A percentile compares a stretch with the other conserved stretches of the same genome.
phyloP scores from a whole-genome alignment of 2,113 vertebrate genomes.

The Lepus europaeus region DNA sequence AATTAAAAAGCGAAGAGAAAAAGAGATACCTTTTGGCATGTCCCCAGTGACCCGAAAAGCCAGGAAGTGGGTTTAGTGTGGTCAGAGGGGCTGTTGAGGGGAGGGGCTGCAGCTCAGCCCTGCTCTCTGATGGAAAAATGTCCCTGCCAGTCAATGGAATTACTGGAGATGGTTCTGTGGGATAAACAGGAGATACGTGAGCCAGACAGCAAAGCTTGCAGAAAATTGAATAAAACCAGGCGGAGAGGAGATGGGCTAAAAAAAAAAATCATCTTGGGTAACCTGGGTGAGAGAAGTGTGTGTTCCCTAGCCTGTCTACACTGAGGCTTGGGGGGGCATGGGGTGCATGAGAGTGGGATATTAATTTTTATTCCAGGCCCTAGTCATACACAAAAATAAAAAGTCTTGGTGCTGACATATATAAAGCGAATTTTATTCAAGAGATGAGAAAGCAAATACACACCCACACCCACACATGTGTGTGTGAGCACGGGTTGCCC shows the following conservation, averaged over 20 bases:
- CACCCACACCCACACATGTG: too few species aligned
- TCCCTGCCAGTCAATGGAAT: slow-evolving; percentile 74
- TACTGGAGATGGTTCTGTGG: slow-evolving; percentile 75
- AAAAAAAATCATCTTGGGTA: slow-evolving; percentile 54
- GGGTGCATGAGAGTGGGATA: too few species aligned
- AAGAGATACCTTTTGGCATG: slow-evolving; percentile 45
- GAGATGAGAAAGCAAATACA: too few species aligned
- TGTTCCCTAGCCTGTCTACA: neutral
- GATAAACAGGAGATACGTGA: slow-evolving; percentile 86
- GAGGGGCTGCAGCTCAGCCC: slow-evolving; percentile 64
- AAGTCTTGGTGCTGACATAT: too few species aligned
- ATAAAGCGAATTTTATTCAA: too few species aligned
- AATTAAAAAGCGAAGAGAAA: slow-evolving; percentile 49
- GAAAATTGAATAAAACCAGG: slow-evolving; percentile 87
- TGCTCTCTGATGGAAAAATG: slow-evolving; percentile 57
- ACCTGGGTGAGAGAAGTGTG: slow-evolving; percentile 66
- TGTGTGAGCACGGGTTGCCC: too few species aligned
- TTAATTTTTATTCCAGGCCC: too few species aligned
- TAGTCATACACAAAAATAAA: too few species aligned
- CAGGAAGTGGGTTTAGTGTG: neutral
- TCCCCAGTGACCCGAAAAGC: slow-evolving; percentile 55
- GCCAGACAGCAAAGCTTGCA: slow-evolving; percentile 78
- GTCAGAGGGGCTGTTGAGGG: neutral
- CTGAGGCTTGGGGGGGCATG: too few species aligned
- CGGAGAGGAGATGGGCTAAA: slow-evolving; percentile 71